These are phyloP conservation scores for Mandrillus leucophaeus DNA, from an alignment of 2,113 vertebrate species.

Conservation along the genomic window DNA sequence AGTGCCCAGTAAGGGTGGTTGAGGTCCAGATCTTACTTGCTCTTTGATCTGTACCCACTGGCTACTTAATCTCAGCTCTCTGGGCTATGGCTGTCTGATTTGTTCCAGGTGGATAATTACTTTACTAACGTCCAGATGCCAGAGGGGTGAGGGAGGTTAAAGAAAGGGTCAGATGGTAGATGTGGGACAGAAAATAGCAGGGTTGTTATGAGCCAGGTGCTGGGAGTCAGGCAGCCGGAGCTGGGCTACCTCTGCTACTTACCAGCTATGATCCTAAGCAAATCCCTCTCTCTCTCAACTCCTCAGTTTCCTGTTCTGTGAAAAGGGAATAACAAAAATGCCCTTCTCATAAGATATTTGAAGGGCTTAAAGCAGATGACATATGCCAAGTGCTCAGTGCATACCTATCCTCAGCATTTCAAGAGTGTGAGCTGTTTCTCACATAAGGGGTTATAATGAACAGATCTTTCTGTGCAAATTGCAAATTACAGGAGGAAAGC, in stretches of 20 bases:
- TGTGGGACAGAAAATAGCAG: fast-evolving
- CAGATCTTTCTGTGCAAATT: not conserved
- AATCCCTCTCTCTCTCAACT: not conserved
- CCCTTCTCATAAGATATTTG: not conserved
- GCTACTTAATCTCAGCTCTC: not conserved
- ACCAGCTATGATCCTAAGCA: not conserved
- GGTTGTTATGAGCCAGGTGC: too few species aligned
- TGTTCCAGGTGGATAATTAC: not conserved
- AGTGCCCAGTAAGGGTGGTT: not conserved
- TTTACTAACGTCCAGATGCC: not conserved
- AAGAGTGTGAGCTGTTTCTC: not conserved
- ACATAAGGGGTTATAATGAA: not conserved
- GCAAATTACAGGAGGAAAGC: not conserved
- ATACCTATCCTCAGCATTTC: not conserved
- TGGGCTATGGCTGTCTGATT: not conserved
- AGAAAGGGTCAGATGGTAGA: not conserved
- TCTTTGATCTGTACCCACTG: not conserved
- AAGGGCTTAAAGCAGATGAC: not conserved
- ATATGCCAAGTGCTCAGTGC: not conserved
- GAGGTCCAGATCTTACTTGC: not conserved
- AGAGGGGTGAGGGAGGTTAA: too few species aligned
- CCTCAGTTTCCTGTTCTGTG: not conserved
- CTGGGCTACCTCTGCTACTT: not conserved
- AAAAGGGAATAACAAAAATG: not conserved
- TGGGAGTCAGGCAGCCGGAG: too few species aligned